phyloP scores from a whole-genome alignment of 2,113 vertebrate genomes.

The Epinephelus fuscoguttatus region DNA sequence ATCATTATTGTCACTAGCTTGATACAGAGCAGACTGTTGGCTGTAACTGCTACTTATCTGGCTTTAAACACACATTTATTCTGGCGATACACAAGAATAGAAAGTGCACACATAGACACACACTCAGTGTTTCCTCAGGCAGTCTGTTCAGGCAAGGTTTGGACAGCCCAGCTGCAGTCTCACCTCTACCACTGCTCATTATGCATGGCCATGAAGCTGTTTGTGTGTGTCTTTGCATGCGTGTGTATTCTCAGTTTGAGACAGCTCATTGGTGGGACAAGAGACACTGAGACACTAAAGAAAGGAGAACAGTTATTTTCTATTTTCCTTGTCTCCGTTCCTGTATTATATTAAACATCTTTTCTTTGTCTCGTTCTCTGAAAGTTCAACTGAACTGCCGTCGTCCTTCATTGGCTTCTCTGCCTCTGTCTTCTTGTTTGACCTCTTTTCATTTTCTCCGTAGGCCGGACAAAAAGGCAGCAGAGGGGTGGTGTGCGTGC shows the following conservation, averaged over 20 bases:
- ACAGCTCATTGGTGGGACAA: conserved; percentile 20
- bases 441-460: conserved; percentile 70
- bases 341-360: conserved; percentile 23
- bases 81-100: background rate
- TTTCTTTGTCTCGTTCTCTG: conserved; percentile 18
- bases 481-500: conserved; percentile 54
- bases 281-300: conserved; percentile 5
- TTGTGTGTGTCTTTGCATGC: conserved; percentile 5
- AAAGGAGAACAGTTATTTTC: conserved; percentile 16
- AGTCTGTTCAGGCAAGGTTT: conserved; percentile 42
- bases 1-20: conserved; percentile 1
- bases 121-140: conserved; percentile 10
- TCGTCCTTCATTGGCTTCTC: conserved; percentile 49
- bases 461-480: conserved; percentile 69
- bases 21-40: background rate
- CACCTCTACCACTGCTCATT: conserved; percentile 52
- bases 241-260: conserved; percentile 11
- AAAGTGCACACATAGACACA: background rate
- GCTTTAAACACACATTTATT: conserved; percentile 14
- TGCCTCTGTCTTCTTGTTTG: conserved; percentile 67
- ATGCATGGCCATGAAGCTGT: conserved; percentile 42
- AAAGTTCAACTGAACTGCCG: conserved; percentile 46
- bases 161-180: conserved; percentile 45
- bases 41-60: background rate
- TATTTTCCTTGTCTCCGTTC: background rate